Evolutionary conservation across 2,797 vertebrate genomes (phyloP).

Genomic region (Sebastes wilsoni): DNA sequence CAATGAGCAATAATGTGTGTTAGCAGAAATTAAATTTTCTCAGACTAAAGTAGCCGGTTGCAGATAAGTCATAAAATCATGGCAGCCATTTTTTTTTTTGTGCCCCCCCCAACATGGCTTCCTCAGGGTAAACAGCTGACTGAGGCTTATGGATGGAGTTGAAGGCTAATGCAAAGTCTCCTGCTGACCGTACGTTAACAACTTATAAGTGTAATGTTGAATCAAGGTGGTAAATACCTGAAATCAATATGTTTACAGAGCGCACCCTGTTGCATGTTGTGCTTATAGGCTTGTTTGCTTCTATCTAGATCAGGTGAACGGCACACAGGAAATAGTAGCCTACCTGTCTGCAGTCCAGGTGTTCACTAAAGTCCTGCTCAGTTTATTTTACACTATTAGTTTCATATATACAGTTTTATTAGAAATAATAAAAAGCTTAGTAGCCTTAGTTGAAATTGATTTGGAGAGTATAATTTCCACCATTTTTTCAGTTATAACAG

Average conservation of each 20-base stretch:
- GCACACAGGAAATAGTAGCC: background rate
- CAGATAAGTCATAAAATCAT: background rate
- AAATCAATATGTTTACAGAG: background rate
- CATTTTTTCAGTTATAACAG: background rate
- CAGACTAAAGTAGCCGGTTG: background rate
- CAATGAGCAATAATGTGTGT: background rate
- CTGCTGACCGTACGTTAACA: background rate
- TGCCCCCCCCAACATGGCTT: conserved; percentile 49
- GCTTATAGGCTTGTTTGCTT: background rate
- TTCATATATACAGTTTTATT: too few relatives aligned
- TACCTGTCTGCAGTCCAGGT: too few relatives aligned
- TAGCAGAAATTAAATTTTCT: rapidly evolving
- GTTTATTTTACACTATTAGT: too few relatives aligned
- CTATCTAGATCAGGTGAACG: background rate
- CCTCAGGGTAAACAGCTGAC: conserved; percentile 42
- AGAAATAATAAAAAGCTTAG: too few relatives aligned
- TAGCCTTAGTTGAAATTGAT: too few relatives aligned
- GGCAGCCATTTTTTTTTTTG: conserved; percentile 49
- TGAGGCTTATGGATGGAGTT: conserved; percentile 7
- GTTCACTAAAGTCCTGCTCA: too few relatives aligned
- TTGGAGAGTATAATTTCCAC: too few relatives aligned
- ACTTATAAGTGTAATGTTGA: background rate
- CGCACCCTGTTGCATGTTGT: background rate
- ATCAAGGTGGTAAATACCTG: background rate
- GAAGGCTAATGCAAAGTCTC: background rate